phyloP scores from a whole-genome alignment of 2,797 vertebrate species.

The Hephaestus fuliginosus region DNA sequence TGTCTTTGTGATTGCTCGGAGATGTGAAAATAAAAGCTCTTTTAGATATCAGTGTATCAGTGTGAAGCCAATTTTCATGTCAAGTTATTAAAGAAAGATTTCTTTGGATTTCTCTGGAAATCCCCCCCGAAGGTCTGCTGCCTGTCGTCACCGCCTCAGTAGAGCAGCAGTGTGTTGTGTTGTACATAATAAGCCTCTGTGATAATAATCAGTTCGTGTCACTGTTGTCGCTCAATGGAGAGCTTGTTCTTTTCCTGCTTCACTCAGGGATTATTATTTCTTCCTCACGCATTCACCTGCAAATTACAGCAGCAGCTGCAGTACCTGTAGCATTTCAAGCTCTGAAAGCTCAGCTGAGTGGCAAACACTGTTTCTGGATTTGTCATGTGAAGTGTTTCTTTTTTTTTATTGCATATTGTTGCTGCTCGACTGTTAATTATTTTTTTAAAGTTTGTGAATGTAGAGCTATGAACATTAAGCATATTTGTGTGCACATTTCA shows the following conservation, averaged over 20 bases:
- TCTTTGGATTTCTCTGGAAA: not conserved
- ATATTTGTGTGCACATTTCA: constrained; percentile 36
- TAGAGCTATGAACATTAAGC: constrained; percentile 27
- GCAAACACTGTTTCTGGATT: not conserved
- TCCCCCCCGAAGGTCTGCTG: not conserved
- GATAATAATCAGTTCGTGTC: not conserved
- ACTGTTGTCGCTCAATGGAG: not conserved
- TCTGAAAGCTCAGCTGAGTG: not conserved
- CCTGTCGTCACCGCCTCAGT: not conserved
- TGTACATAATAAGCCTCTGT: not conserved
- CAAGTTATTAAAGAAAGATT: not conserved
- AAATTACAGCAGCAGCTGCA: not conserved
- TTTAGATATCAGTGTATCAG: not conserved
- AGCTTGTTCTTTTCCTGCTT: not conserved
- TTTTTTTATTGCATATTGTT: constrained; percentile 4
- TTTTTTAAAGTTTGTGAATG: constrained; percentile 43
- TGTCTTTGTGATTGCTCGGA: not conserved
- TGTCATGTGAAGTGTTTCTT: not conserved
- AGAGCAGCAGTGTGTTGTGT: not conserved
- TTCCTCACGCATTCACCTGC: not conserved
- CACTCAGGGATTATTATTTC: not conserved
- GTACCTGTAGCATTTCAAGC: not conserved
- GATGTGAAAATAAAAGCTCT: not conserved
- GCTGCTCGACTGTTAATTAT: not conserved
- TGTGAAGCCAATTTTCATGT: constrained; percentile 2